Evolutionary conservation across 2,888 invertebrate species (phyloP), one percentile per base, ranked within the genome.

Genomic region (Mamestra brassicae): DNA sequence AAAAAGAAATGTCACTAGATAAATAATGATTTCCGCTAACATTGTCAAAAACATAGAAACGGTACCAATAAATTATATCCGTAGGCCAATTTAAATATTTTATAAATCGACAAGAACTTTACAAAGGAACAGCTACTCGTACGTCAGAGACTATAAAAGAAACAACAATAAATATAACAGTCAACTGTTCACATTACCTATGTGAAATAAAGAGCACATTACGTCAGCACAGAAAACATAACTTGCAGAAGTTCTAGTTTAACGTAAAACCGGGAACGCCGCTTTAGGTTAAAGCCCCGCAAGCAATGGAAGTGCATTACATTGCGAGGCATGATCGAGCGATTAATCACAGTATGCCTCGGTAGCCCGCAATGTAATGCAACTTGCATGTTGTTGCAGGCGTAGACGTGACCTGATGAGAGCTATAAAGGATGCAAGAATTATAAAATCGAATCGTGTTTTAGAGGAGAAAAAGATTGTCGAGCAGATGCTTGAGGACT

Each of bases 91-190:
- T 50, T 15, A 36, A 67, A 42, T 57, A 50, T 15, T 60, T 5
- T 15, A 50, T 50, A 62, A 36, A 62, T 64, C 10, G 58, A 63
- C 17, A 36, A 52, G 11, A 63, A 15, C 0, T 64, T 17, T 64
- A n/a, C 38, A 0, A 52, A 2, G 34, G 34, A 26, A 50, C 36
- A 36, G 2, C 52, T 61, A 47, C 26, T 63, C n/a, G 17, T 61
- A 62, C 55, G 67, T 81, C 80, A 67, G 8, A 36, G 13, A 10
- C 55, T 63, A 63, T 50, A 54, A 66, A 63, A 57, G 6, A 36
- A 42, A 63, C 47, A 70, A 67, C 36, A 76, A 60, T 63, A 71
- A 68, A 61, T 54, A 82, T 65, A 68, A 54, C 80, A 65, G 60
- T 26, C 65, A 42, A 70, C 64, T 68, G 58, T 57, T 62, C 60